A percentile compares a stretch with the other conserved stretches of the same genome.
Evolutionary conservation across 64 coral and sea anemone genomes (phyloP).

Genomic region (Actinia equina): DNA sequence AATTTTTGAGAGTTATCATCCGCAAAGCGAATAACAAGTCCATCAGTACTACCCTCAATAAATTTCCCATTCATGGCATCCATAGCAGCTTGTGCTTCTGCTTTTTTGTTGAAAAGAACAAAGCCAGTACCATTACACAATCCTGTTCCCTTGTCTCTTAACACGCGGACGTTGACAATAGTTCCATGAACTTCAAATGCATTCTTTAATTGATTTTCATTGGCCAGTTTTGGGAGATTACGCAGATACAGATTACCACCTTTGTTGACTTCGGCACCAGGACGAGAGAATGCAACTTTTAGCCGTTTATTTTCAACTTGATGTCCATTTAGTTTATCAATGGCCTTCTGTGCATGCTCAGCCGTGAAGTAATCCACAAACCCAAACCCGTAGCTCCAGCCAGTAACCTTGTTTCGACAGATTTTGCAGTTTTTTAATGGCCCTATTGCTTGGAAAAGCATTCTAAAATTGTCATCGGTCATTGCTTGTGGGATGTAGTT

Average conservation of each 20-base stretch:
- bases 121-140: slow-evolving; percentile 75
- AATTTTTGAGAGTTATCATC: slow-evolving; percentile 72
- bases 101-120: slow-evolving; percentile 70
- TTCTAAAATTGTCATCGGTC: slow-evolving; percentile 68
- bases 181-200: slow-evolving; percentile 60
- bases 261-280: slow-evolving; percentile 67
- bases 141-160: slow-evolving; percentile 52
- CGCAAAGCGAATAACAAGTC: slow-evolving; percentile 69
- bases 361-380: slow-evolving; percentile 88
- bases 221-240: slow-evolving; percentile 64
- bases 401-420: slow-evolving; percentile 63
- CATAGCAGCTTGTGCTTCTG: slow-evolving; percentile 69
- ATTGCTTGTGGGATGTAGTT: slow-evolving; percentile 82
- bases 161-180: slow-evolving; percentile 67
- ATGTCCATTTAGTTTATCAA: slow-evolving; percentile 58
- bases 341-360: slow-evolving; percentile 78
- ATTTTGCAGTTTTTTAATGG: slow-evolving; percentile 82
- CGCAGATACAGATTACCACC: slow-evolving; percentile 77
- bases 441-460: slow-evolving; percentile 54
- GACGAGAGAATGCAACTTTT: slow-evolving; percentile 81
- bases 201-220: slow-evolving; percentile 43
- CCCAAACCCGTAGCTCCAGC: slow-evolving; percentile 87
- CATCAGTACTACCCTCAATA: slow-evolving; percentile 44
- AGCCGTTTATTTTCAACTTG: slow-evolving; percentile 63
- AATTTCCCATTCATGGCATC: slow-evolving; percentile 55